Evolutionary conservation across 2,797 vertebrate species (phyloP), one percentile per base, ranked within the genome.

Genomic region (Rhabdomys pumilio): DNA sequence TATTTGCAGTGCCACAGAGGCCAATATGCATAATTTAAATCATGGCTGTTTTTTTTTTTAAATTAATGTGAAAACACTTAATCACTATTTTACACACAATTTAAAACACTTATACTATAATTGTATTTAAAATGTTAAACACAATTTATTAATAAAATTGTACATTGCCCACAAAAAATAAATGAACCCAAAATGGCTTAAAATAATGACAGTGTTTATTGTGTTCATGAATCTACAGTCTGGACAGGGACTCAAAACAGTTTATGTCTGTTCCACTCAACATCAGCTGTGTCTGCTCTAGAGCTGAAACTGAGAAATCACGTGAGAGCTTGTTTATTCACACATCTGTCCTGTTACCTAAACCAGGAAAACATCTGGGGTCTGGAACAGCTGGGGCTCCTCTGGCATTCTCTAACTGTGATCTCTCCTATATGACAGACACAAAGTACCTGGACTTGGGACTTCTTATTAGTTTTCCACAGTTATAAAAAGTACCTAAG

Each of bases 71-170:
- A 75, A 95, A 92, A 94, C 57, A 76, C 50, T 81, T 98, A 92
- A 92, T 95, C 95, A 97, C 86, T 98, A 98, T 98, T 97, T 98
- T 97, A 69, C 96, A 92, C 53, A 98, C 13, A 65, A 22, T 22
- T 59, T 59, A 59, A 22, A 59, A 59, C 57, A 59, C 57, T 59
- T 59, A 22, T 59, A 59, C 57, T 59, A 22, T 59, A 59, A 59
- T 22, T 59, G 20, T 22, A 59, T 59, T 59, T 22, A 59, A 59
- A 59, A 59, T 22, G 57, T 59, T 59, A 59, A 22, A 61, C 96
- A 92, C 50, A 98, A 98, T 98, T 98, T 98, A 98, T 98, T 98
- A 98, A 98, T 99, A 98, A 99, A 98, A 89, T 63, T 95, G 98
- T 86, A 95, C 53, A 7, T 53, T 91, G 10, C 91, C 89, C 20